Evolutionary conservation across 2,113 vertebrate genomes (phyloP), one percentile per base, ranked within the genome.

Genomic region (Epinephelus cyanopodus): DNA sequence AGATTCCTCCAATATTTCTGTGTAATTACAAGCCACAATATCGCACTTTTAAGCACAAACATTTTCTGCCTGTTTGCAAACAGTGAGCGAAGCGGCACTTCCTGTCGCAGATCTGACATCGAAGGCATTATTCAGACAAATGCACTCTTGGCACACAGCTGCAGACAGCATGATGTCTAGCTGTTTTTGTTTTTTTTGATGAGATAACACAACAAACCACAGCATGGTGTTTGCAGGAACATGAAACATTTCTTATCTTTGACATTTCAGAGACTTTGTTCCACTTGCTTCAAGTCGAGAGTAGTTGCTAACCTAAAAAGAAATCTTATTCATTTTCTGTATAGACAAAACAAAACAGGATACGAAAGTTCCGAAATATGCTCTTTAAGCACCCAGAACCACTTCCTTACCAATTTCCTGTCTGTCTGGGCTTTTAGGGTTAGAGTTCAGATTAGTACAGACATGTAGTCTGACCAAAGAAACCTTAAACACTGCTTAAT

Each of bases 381-480:
- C 68, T 83, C 75, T 83, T 87, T 29, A 69, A 79, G 81, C 84
- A 86, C 69, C 61, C 72, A 87, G 69, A 82, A 82, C 87, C 91
- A 91, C 93, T 94, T 94, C 94, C 94, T 91, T 57, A 80, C 74
- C 70, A 83, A 81, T 77, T 93, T 92, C 93, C 93, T 94, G 92
- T 47, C 85, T 91, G 93, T 94, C 94, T 94, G 90, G 90, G 75
- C 80, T 91, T 88, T 87, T 45, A 37, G 79, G 90, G 91, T 89
- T 83, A 92, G 85, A 90, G 93, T 93, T 94, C 86, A 90, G 60
- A 62, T 42, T 48, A 76, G 56, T 45, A 53, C 50, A 74, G 73
- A 81, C 62, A 61, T 12, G 27, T 70, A 78, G 27, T 47, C 48
- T 48, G 12, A 83, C 50, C 74, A 80, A 74, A 71, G 18, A 18